A percentile compares a stretch with the other conserved stretches of the same genome.
These are phyloP conservation scores for Lordiphosa mommai DNA, from an alignment of 1,140 invertebrate species.

Conservation along the genomic window DNA sequence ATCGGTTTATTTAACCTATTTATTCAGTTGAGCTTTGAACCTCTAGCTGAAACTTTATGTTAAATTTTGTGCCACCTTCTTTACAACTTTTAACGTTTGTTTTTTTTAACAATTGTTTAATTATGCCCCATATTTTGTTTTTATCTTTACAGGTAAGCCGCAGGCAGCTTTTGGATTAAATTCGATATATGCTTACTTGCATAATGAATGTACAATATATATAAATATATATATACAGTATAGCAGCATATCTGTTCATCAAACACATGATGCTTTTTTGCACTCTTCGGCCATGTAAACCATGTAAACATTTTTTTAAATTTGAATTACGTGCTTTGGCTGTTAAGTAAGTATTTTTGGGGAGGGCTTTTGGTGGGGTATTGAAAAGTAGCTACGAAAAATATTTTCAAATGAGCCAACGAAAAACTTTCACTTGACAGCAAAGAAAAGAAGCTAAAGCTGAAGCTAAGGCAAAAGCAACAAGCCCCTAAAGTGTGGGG, in stretches of 20 bases:
- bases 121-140: neutral
- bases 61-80: no score
- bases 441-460: neutral
- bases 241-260: constrained; percentile 29
- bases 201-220: no score
- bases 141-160: constrained; percentile 18
- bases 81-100: no score
- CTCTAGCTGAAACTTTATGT: no score
- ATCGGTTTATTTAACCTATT: no score
- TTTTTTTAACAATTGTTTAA: no score
- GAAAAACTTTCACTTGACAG: constrained; percentile 21
- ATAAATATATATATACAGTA: constrained; percentile 1
- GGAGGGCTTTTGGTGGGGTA: constrained; percentile 7
- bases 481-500: constrained; percentile 8
- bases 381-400: constrained; percentile 22
- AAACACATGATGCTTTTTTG: constrained; percentile 38
- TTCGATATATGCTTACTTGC: no score
- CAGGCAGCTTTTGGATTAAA: no score
- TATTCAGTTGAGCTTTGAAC: no score
- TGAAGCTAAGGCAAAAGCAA: constrained; percentile 16
- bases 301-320: constrained; percentile 73
- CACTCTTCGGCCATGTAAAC: constrained; percentile 35
- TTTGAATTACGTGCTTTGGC: constrained; percentile 65
- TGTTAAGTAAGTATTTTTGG: constrained; percentile 34
- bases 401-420: constrained; percentile 40